Conservation (phyloP, 2,113 vertebrate genomes). For the Tenebrosternarchus preto region DNA sequence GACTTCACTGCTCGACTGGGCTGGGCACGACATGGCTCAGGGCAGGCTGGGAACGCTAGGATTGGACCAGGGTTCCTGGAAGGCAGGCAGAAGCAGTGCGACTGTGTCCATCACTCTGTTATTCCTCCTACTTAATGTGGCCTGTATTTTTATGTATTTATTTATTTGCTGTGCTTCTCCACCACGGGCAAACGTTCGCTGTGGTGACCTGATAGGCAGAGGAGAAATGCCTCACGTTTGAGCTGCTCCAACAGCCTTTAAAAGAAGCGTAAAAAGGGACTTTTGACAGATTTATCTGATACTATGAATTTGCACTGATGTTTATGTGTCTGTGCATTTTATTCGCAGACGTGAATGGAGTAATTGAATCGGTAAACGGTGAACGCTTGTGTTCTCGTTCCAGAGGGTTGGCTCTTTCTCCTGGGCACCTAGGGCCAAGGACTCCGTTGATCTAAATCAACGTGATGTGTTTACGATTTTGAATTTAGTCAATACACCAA, state of each 20-base stretch:
- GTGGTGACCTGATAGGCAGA: conserved; percentile 57
- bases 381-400: conserved; percentile 53
- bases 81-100: no score
- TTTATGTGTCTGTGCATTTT: conserved; percentile 69
- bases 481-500: conserved; percentile 45
- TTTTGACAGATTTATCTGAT: conserved; percentile 71
- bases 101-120: no score
- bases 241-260: conserved; percentile 68
- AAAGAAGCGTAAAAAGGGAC: conserved; percentile 65
- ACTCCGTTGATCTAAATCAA: conserved; percentile 59
- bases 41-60: not conserved
- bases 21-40: not conserved
- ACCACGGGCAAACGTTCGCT: conserved; percentile 56
- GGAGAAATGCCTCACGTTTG: conserved; percentile 57
- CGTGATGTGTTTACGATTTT: conserved; percentile 56
- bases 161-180: conserved; percentile 61
- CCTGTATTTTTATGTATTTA: no score
- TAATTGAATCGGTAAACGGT: conserved; percentile 70
- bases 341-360: conserved; percentile 64
- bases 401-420: conserved; percentile 42
- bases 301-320: conserved; percentile 65
- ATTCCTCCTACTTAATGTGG: no score
- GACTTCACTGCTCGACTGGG: not conserved
- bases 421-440: conserved; percentile 56
- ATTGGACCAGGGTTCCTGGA: not conserved